Base-by-base conservation (phyloP, 2,113 vertebrate species). In the Sitta europaea region DNA sequence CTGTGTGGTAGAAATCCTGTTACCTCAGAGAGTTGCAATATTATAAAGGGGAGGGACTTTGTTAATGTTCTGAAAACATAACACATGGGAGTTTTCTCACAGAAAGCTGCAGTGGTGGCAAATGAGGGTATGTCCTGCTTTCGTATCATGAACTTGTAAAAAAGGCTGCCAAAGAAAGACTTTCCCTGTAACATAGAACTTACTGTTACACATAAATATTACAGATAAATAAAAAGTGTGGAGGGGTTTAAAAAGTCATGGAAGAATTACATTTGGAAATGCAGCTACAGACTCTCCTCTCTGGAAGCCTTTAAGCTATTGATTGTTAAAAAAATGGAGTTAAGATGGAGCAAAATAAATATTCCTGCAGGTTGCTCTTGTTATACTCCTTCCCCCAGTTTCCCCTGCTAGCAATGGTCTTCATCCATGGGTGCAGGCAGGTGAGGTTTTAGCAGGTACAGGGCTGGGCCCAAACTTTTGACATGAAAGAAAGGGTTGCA, bases 1-100 rank as follows among this genome's bases (percentile, higher is more conserved):
- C 14, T 48, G 5, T 21, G 11, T 29, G 24, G 17, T 35, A 55
- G 43, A 78, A 86, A 71, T 74, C 18, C 13, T 87, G 23, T 11
- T 58, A 2, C 18, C 6, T 15, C 47, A 27, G 33, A 51, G 20
- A 77, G 13, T 0, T 73, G 7, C 4, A 15, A 14, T 57, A 12
- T 42, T 57, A 38, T 18, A 38, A 77, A 90, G 77, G 17, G 33
- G 16, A 79, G 9, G 84, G 12, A 42, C 29, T 66, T 62, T 23
- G 5, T 40, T 74, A 40, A 43, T 53, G 48, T n/a, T 79, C 76
- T 94, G 54, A 78, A 84, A 90, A 55, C 16, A 42, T 25, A 50
- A 50, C 8, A 7, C n/a, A 6, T 61, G 20, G 16, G 17, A 71
- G 3, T 73, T 86, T 93, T 78, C 42, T 47, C 23, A 27, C 14